Evolutionary conservation across 1,140 invertebrate genomes (phyloP).

Genomic region (Drosophila kikkawai): DNA sequence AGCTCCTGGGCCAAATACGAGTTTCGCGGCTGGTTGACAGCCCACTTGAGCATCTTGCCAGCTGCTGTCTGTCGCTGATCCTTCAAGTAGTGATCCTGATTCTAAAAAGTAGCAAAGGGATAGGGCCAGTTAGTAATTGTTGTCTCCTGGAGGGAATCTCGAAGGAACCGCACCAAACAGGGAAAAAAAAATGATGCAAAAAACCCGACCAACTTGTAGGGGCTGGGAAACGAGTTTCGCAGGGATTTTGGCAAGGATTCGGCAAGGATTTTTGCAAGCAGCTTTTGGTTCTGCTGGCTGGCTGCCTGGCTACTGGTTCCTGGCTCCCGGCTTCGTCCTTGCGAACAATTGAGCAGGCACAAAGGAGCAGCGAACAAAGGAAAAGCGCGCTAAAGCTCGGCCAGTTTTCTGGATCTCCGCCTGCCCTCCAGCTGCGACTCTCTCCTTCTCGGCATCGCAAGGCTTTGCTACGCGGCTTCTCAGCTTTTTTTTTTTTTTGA

Average conservation of each 20-base stretch:
- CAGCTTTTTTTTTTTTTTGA: slow-evolving; percentile 12
- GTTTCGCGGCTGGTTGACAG: slow-evolving; percentile 76
- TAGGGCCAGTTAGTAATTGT: slow-evolving; percentile 42
- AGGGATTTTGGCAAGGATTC: slow-evolving; percentile 16
- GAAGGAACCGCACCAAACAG: neutral
- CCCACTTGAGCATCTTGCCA: slow-evolving; percentile 84
- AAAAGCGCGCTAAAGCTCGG: slow-evolving; percentile 49
- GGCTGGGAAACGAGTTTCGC: slow-evolving; percentile 28
- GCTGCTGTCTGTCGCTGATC: slow-evolving; percentile 30
- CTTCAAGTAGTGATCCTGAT: neutral
- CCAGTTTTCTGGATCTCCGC: slow-evolving; percentile 30
- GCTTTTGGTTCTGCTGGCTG: slow-evolving; percentile 4
- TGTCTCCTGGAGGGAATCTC: slow-evolving; percentile 3
- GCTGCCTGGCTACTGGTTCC: neutral
- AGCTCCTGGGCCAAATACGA: slow-evolving; percentile 54
- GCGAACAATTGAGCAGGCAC: slow-evolving; percentile 46
- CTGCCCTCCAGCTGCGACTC: slow-evolving; percentile 40
- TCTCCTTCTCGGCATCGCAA: neutral
- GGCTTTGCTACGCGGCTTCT: neutral
- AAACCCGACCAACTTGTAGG: slow-evolving; percentile 38
- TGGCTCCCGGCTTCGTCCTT: slow-evolving; percentile 12
- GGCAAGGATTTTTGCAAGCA: slow-evolving; percentile 36
- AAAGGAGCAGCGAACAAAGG: slow-evolving; percentile 34
- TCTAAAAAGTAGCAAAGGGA: slow-evolving; percentile 34
- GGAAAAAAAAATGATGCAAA: neutral